Conservation (phyloP, 2,888 invertebrate genomes). For the Steinernema hermaphroditum region DNA sequence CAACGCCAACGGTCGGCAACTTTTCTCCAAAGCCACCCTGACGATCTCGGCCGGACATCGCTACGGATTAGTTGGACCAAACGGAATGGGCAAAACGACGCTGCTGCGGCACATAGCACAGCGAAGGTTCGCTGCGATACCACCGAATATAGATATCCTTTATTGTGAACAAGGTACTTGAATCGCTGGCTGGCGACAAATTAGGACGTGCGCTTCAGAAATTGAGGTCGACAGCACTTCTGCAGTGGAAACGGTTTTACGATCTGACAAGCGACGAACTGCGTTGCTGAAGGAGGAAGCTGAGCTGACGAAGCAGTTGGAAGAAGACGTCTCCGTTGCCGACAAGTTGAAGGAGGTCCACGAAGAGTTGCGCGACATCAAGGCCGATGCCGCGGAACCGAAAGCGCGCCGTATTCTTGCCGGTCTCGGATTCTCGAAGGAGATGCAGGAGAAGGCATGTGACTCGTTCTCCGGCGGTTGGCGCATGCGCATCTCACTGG, state of each 20-base stretch:
- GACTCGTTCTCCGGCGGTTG: conserved; percentile 81
- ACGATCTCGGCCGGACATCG: conserved; percentile 88
- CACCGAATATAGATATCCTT: conserved; percentile 90
- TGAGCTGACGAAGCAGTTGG: conserved; percentile 77
- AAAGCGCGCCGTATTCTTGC: conserved; percentile 91
- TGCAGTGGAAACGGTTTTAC: conserved; percentile 89
- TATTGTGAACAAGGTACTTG: conserved; percentile 81
- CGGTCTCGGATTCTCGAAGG: conserved; percentile 83
- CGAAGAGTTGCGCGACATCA: conserved; percentile 90
- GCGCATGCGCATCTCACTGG: conserved; percentile 97
- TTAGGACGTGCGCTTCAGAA: conserved; percentile 73
- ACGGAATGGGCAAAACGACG: conserved; percentile 98
- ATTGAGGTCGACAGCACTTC: conserved; percentile 94
- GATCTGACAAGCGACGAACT: conserved; percentile 86
- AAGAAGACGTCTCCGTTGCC: conserved; percentile 75
- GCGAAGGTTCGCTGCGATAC: conserved; percentile 76
- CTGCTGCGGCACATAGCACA: conserved; percentile 80
- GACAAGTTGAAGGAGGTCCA: conserved; percentile 78
- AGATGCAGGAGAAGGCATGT: conserved; percentile 82
- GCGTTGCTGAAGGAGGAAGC: conserved; percentile 81
- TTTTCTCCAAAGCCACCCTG: conserved; percentile 92
- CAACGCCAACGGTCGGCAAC: conserved; percentile 91
- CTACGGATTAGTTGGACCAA: conserved; percentile 97
- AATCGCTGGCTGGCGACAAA: background rate
- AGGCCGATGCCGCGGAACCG: conserved; percentile 96